A percentile compares a stretch with the other conserved stretches of the same genome.
phyloP scores from a whole-genome alignment of 2,113 vertebrate genomes.

The Nanger granti region DNA sequence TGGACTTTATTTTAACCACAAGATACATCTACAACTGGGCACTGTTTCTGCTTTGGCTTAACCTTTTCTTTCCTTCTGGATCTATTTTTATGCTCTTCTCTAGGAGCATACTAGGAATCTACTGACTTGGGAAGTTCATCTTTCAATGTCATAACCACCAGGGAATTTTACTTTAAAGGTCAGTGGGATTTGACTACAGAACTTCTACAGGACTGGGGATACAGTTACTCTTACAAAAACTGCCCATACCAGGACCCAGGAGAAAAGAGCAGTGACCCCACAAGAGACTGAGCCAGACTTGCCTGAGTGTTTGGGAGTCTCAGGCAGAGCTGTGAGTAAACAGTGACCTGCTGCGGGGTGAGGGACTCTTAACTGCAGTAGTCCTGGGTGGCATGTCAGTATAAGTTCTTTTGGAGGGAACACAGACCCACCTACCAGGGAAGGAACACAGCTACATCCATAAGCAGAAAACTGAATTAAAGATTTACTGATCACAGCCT shows the following conservation, averaged over 20 bases:
- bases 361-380: background rate
- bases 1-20: background rate
- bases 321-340: background rate
- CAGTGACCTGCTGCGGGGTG: background rate
- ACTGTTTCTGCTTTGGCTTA: background rate
- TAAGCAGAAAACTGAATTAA: background rate
- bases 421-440: background rate
- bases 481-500: background rate
- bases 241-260: background rate
- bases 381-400: background rate
- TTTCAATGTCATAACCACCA: background rate
- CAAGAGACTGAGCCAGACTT: background rate
- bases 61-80: background rate
- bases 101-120: background rate
- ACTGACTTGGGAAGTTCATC: background rate
- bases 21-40: background rate
- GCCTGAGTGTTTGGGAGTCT: background rate
- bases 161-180: background rate
- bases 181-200: background rate
- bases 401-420: background rate
- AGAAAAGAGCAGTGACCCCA: background rate
- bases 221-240: background rate
- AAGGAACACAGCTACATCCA: background rate
- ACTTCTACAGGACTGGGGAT: background rate
- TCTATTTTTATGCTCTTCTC: background rate